phyloP scores from a whole-genome alignment of 2,888 invertebrate genomes.

The Charanyca ferruginea region DNA sequence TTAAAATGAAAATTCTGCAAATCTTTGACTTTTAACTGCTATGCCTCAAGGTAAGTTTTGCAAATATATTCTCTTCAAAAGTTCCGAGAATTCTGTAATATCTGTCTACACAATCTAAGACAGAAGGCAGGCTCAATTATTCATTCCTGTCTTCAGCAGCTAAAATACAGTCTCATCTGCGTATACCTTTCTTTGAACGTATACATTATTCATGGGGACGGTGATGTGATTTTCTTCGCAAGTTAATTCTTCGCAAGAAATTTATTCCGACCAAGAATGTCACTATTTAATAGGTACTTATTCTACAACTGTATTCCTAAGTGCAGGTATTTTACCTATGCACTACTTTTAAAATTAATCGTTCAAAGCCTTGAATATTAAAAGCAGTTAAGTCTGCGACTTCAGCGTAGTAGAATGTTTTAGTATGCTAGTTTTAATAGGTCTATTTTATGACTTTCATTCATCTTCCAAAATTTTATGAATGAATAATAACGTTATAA shows the following conservation, averaged over 20 bases:
- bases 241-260: conserved; percentile 72
- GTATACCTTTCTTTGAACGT: conserved; percentile 81
- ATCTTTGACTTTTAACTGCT: background rate
- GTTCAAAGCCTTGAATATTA: conserved; percentile 16
- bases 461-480: background rate
- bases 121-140: conserved; percentile 79
- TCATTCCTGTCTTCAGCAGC: conserved; percentile 79
- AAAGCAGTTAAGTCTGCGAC: background rate
- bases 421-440: background rate
- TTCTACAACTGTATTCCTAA: conserved; percentile 22
- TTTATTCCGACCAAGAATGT: conserved; percentile 43
- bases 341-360: conserved; percentile 33
- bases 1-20: background rate
- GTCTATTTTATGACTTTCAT: background rate
- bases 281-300: conserved; percentile 21
- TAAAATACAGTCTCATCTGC: conserved; percentile 82
- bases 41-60: background rate
- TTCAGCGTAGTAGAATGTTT: background rate
- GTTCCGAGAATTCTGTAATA: conserved; percentile 44
- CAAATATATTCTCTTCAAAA: conserved; percentile 37
- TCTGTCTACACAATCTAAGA: conserved; percentile 53
- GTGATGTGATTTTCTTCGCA: conserved; percentile 77
- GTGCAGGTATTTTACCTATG: background rate
- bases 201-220: conserved; percentile 82
- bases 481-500: background rate